Base-by-base conservation (phyloP, 92 coral and sea anemone genomes). In the Epizoanthus scotinus region DNA sequence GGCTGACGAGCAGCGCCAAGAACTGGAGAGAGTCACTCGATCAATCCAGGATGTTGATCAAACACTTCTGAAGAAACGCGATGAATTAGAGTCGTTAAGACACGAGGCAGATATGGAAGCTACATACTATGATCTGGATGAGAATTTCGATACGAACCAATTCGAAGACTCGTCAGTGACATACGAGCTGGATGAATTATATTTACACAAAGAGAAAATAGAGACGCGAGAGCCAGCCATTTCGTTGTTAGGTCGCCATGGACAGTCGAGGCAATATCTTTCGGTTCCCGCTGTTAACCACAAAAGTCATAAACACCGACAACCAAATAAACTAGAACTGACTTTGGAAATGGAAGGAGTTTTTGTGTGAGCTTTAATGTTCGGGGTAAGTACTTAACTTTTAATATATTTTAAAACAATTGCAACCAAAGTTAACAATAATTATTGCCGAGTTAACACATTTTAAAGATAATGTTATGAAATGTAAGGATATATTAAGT, bases 101-200 rank as follows among this genome's bases (percentile, higher is more conserved):
- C 84, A 63, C 7, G 92, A 90, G 2, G 21, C 87, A 2, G 78
- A 83, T 1, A 67, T 78, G 10, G 84, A 70, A 0, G 83, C 71
- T 2, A 53, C 47, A 0, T 81, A 63, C 65, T 91, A 91, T 67
- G 93, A 91, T 61, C 75, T 91, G 8, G 93, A 86, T 50, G 87
- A 93, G 52, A 60, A 90, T 70, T 84, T 93, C 25, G 73, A 70
- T 28, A 54, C 77, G 60, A 83, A 75, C 82, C 36, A 56, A 47
- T 50, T 77, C 68, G 63, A 82, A 6, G 86, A 85, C 56, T 54
- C 56, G 52, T 44, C 79, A 13, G 12, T 29, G 25, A 49, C 67
- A 29, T 57, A 47, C 31, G 67, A 24, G 19, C 24, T 13, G 25
- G 80, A 44, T 50, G 67, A 63, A 36, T 25, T 65, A 18, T n/a